phyloP scores from a whole-genome alignment of 2,888 invertebrate genomes.

The Cheilosia vulpina region DNA sequence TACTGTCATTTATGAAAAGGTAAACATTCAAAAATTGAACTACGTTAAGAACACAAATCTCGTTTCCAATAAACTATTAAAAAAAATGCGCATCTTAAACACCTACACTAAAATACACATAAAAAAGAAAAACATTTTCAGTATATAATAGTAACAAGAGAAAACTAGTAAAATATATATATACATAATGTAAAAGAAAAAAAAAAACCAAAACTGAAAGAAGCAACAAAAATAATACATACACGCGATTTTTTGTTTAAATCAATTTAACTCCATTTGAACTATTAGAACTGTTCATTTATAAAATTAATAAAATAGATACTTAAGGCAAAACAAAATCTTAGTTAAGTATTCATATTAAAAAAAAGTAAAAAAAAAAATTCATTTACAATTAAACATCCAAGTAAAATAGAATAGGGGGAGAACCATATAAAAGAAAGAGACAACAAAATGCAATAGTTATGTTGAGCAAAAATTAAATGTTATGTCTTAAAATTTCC shows the following conservation, averaged over 20 bases:
- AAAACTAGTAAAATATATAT: conserved; percentile 21
- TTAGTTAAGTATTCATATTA: conserved; percentile 10
- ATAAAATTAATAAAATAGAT: conserved; percentile 25
- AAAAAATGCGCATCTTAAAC: conserved; percentile 20
- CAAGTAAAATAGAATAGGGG: conserved; percentile 25
- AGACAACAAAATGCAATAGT: background rate
- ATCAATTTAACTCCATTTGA: conserved; percentile 14
- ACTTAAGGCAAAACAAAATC: conserved; percentile 23
- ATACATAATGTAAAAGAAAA: background rate
- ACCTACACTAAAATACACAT: conserved; percentile 25
- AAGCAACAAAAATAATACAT: background rate
- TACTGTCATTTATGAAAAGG: conserved; percentile 3
- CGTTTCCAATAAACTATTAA: conserved; percentile 29
- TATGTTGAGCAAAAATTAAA: conserved; percentile 6
- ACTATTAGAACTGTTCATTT: conserved; percentile 19
- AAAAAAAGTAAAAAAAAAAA: background rate
- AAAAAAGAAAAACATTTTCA: conserved; percentile 14
- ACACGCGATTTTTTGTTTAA: conserved; percentile 3
- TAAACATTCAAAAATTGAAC: conserved; percentile 10
- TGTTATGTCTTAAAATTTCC: background rate
- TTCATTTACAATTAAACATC: conserved; percentile 23
- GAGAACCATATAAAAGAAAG: background rate
- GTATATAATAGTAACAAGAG: conserved; percentile 2
- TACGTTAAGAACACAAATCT: conserved; percentile 10
- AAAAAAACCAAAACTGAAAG: background rate